phyloP scores from a whole-genome alignment of 2,113 vertebrate species.

The Elaphurus davidianus region DNA sequence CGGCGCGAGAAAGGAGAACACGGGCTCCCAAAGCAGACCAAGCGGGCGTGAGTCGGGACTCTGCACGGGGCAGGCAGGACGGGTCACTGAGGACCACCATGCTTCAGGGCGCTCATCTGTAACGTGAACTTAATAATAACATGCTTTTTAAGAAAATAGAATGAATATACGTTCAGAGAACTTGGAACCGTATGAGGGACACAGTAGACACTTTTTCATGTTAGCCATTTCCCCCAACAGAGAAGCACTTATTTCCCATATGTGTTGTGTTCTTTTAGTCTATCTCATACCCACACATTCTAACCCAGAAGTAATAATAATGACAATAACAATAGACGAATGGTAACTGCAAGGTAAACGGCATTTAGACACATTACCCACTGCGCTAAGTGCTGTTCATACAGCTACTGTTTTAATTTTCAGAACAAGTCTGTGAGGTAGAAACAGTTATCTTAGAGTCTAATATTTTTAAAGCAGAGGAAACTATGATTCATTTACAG shows the following conservation, averaged over 20 bases:
- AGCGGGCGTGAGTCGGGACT: rapidly evolving
- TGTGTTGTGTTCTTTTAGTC: neutral
- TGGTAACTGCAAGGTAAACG: neutral
- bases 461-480: neutral
- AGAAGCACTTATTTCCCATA: neutral
- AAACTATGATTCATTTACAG: neutral
- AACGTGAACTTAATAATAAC: neutral
- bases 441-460: neutral
- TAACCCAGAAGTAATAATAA: neutral
- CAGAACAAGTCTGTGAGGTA: neutral
- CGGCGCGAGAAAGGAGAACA: neutral
- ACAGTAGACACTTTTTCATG: rapidly evolving
- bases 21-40: neutral
- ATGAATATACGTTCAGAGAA: neutral
- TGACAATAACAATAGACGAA: neutral
- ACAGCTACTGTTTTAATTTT: neutral
- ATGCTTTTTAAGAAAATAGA: neutral
- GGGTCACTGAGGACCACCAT: neutral
- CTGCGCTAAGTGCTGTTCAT: neutral
- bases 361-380: neutral
- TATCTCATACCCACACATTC: neutral
- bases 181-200: neutral
- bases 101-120: neutral
- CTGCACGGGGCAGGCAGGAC: too few relatives aligned
- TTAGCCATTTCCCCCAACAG: neutral